Base-by-base conservation (phyloP, 2,888 invertebrate species). In the Bursaphelenchus okinawaensis region DNA sequence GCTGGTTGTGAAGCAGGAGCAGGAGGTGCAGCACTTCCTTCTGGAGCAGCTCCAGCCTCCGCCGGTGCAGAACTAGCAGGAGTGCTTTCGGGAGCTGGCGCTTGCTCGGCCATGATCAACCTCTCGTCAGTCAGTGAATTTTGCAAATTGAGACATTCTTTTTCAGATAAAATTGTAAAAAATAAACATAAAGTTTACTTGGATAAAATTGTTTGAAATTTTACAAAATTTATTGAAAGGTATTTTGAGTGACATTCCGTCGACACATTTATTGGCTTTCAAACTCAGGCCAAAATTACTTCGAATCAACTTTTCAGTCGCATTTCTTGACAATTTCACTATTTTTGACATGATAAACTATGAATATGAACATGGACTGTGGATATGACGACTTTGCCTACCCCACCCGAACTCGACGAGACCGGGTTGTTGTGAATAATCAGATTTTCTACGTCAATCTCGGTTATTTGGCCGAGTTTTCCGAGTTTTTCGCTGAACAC, bases 401-500 rank as follows among this genome's bases (percentile, higher is more conserved):
- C 55, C 74, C 77, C 4, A 72, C 72, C 9, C 61, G 69, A 16
- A 66, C 70, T 64, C 69, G 77, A 19, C 67, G 61, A 23, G 74
- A 71, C 58, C 74, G 74, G 31, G 61, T 77, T 52, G 64, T 73
- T 27, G 66, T 66, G 28, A 74, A 72, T 51, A 69, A 68, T 24
- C 60, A 62, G 7, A 61, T 67, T 7, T 64, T 76, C 71, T 77
- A 65, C 63, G 71, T 77, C 50, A 77, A 77, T 56, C 65, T 74
- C 12, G 77, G 77, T 8, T 77, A 75, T 73, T 61, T 77, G 26
- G 71, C 76, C 55, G 77, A 77, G 60, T 64, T 75, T 52, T 76
- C 76, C 20, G 68, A 74, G 22, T 76, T 70, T 61, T 77, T 77
- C 62, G 62, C 60, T 8, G 57, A 61, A 6, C 61, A 65, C 50